These are phyloP conservation scores for Paramormyrops kingsleyae DNA, from an alignment of 2,113 vertebrate genomes.

Conservation along the genomic window DNA sequence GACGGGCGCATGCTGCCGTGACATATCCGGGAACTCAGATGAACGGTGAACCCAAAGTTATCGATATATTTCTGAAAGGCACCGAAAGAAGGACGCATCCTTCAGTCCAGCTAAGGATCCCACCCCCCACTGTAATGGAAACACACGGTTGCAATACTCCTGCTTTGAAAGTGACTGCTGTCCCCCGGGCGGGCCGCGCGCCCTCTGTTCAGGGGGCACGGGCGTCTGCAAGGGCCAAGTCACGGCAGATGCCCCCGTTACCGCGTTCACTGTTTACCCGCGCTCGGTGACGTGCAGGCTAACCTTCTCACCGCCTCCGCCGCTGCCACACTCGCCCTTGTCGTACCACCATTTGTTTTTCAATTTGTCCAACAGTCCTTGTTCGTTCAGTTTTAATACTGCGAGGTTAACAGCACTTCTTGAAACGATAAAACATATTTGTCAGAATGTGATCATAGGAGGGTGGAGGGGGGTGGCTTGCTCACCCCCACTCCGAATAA, in stretches of 20 bases:
- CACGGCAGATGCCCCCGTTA: slow-evolving; percentile 96
- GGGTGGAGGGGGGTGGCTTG: slow-evolving; percentile 37
- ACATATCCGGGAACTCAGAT: slow-evolving; percentile 62
- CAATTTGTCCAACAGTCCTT: slow-evolving; percentile 99
- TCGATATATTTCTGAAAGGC: slow-evolving; percentile 48
- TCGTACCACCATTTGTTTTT: slow-evolving; percentile 99
- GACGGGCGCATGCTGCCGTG: slow-evolving; percentile 94
- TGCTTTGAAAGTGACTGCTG: slow-evolving; percentile 82
- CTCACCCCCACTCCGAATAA: slow-evolving; percentile 71
- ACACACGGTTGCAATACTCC: slow-evolving; percentile 68
- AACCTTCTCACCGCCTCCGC: slow-evolving; percentile 99
- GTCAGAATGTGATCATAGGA: slow-evolving; percentile 76
- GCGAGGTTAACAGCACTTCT: slow-evolving; percentile 99
- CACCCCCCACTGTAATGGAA: neutral
- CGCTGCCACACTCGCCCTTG: slow-evolving; percentile 99
- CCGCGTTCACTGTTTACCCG: slow-evolving; percentile 86
- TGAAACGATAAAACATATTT: slow-evolving; percentile 99
- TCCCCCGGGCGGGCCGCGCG: slow-evolving; percentile 22
- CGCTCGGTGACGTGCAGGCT: slow-evolving; percentile 96
- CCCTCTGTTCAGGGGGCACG: slow-evolving; percentile 3
- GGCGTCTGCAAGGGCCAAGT: slow-evolving; percentile 15
- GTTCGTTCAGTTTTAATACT: slow-evolving; percentile 99
- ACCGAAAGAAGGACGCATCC: neutral
- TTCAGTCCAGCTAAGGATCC: neutral
- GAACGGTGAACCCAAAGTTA: slow-evolving; percentile 87